Percentiles rank a stretch among this genome's conserved stretches.
Evolutionary conservation across 1,140 invertebrate species (phyloP).

Genomic region (Scaptomyza graminum): DNA sequence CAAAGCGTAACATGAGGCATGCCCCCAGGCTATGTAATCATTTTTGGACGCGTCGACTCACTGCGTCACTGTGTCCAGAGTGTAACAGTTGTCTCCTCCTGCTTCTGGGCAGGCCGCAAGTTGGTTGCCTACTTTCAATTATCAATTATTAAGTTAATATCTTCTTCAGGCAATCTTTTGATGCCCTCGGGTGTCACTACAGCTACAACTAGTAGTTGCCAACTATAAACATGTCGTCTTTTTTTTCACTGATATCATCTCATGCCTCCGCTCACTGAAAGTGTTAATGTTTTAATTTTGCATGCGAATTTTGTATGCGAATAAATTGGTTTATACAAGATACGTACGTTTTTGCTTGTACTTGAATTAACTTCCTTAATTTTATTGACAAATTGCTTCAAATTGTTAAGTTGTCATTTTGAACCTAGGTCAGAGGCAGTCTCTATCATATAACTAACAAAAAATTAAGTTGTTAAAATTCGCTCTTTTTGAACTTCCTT

Average conservation of each 20-base stretch:
- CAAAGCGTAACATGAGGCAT: constrained; percentile 42
- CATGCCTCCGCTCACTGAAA: constrained; percentile 9
- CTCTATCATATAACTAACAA: too few species aligned
- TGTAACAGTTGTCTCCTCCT: constrained; percentile 22
- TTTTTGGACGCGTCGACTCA: constrained; percentile 38
- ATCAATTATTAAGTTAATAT: constrained; percentile 80
- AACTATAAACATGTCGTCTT: background rate
- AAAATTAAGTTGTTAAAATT: too few species aligned
- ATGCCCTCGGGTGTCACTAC: constrained; percentile 41
- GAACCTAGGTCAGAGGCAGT: too few species aligned
- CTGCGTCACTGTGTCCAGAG: background rate
- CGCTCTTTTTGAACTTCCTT: background rate
- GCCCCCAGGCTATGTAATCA: constrained; percentile 64
- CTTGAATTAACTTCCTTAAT: background rate
- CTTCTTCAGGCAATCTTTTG: constrained; percentile 54
- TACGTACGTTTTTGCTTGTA: too few species aligned
- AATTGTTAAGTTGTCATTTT: too few species aligned
- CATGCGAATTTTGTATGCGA: background rate
- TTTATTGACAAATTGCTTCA: too few species aligned
- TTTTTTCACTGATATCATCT: constrained; percentile 1
- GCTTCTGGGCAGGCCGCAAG: constrained; percentile 48
- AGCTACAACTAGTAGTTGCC: background rate
- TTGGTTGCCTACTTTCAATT: constrained; percentile 64
- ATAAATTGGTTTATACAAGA: background rate
- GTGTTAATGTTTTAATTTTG: constrained; percentile 72